Base-by-base conservation (phyloP, 2,888 invertebrate species). In the Pristionchus mayeri region DNA sequence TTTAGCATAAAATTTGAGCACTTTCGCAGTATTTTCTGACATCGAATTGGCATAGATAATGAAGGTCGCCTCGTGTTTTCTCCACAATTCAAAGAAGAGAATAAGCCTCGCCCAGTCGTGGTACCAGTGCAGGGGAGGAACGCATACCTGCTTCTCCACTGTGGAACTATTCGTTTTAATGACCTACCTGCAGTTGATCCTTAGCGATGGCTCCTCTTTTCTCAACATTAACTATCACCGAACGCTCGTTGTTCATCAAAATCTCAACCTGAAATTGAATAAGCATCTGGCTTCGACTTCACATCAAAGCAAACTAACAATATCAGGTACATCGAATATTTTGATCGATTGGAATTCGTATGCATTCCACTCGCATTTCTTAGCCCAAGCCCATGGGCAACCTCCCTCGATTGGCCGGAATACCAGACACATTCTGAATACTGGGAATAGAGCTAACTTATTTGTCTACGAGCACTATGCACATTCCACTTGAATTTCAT, bases 251-350 rank as follows among this genome's bases (percentile, higher is more conserved):
- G n/a, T 67, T 16, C 3, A 67, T 67, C 18, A 6, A 16, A 34
- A 67, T 67, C 37, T 67, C 67, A 7, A 67, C 21, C 67, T 67
- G 67, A n/a, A n/a, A n/a, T n/a, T n/a, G n/a, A n/a, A n/a, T n/a
- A n/a, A n/a, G n/a, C n/a, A n/a, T n/a, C n/a, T n/a, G n/a, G n/a
- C n/a, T n/a, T n/a, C n/a, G n/a, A n/a, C n/a, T n/a, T n/a, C n/a
- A n/a, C n/a, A n/a, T n/a, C n/a, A n/a, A n/a, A n/a, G n/a, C n/a
- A n/a, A n/a, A n/a, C n/a, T n/a, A n/a, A n/a, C n/a, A n/a, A n/a
- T n/a, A n/a, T n/a, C n/a, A n/a, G n/a, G n/a, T n/a, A n/a, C n/a
- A n/a, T n/a, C n/a, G n/a, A n/a, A n/a, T n/a, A n/a, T n/a, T n/a
- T n/a, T n/a, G n/a, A n/a, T n/a, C n/a, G n/a, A n/a, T n/a, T n/a